Evolutionary conservation across 2,888 invertebrate genomes (phyloP).

Genomic region (Anoplius nigerrimus): DNA sequence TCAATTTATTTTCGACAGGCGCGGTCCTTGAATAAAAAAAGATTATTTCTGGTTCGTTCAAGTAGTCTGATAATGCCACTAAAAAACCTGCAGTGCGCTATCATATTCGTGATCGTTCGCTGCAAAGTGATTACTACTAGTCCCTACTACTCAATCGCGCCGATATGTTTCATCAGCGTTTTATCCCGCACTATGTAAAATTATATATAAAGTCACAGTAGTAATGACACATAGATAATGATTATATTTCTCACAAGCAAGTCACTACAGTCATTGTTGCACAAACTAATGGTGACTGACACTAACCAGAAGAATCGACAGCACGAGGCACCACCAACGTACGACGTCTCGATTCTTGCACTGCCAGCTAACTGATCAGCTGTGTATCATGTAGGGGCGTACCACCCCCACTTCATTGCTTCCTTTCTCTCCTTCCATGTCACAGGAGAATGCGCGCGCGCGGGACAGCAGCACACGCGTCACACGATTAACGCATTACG

Average conservation of each 20-base stretch:
- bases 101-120: too few species aligned
- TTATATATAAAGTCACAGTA: too few species aligned
- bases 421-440: constrained; percentile 25
- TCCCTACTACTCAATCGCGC: too few species aligned
- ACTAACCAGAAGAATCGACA: not conserved
- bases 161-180: too few species aligned
- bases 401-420: constrained; percentile 31
- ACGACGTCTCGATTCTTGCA: constrained; percentile 12
- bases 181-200: too few species aligned
- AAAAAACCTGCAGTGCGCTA: too few species aligned
- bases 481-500: too few species aligned
- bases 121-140: too few species aligned
- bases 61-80: too few species aligned
- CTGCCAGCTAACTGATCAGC: constrained; percentile 52
- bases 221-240: too few species aligned
- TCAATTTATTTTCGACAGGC: constrained; percentile 34
- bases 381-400: constrained; percentile 53
- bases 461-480: too few species aligned
- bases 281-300: constrained; percentile 1
- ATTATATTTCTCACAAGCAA: constrained; percentile 17
- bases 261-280: constrained; percentile 33
- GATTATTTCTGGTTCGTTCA: constrained; percentile 23
- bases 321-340: constrained; percentile 3
- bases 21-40: constrained; percentile 24
- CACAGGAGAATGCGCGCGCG: not conserved